A percentile compares a stretch with the other conserved stretches of the same genome.
Evolutionary conservation across 1,140 invertebrate species (phyloP).

Genomic region (Diorhabda sublineata): DNA sequence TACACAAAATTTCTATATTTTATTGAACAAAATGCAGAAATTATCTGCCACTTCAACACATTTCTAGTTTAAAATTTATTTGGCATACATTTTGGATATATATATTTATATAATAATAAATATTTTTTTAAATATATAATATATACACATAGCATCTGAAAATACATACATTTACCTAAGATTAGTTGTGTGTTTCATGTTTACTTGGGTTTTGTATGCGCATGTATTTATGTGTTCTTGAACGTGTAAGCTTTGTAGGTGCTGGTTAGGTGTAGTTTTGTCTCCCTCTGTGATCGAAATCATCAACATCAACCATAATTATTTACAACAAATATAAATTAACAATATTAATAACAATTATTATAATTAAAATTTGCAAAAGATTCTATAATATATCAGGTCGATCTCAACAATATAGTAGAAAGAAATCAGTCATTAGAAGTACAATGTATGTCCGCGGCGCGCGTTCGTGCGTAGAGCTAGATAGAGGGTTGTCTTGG

Average conservation of each 20-base stretch:
- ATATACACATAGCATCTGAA: conserved; percentile 46
- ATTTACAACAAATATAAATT: no score
- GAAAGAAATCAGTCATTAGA: no score
- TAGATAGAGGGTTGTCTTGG: no score
- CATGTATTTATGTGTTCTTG: conserved; percentile 47
- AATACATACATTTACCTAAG: conserved; percentile 48
- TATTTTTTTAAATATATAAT: conserved; percentile 28
- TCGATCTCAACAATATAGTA: no score
- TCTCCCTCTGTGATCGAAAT: conserved; percentile 38
- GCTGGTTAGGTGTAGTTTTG: conserved; percentile 32
- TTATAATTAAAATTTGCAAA: no score
- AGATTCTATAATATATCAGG: no score
- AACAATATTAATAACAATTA: no score
- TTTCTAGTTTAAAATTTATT: conserved; percentile 33
- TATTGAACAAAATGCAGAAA: conserved; percentile 22
- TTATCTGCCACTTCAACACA: conserved; percentile 31
- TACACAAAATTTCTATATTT: conserved; percentile 24
- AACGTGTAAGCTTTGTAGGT: conserved; percentile 46
- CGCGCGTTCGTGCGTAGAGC: no score
- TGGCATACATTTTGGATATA: conserved; percentile 43
- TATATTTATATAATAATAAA: conserved; percentile 25
- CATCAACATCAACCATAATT: background rate
- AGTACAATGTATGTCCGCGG: no score
- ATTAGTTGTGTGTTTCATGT: conserved; percentile 38
- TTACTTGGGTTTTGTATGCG: conserved; percentile 30